Conservation (phyloP, 2,888 invertebrate genomes). For the Harpagoxenus sublaevis region DNA sequence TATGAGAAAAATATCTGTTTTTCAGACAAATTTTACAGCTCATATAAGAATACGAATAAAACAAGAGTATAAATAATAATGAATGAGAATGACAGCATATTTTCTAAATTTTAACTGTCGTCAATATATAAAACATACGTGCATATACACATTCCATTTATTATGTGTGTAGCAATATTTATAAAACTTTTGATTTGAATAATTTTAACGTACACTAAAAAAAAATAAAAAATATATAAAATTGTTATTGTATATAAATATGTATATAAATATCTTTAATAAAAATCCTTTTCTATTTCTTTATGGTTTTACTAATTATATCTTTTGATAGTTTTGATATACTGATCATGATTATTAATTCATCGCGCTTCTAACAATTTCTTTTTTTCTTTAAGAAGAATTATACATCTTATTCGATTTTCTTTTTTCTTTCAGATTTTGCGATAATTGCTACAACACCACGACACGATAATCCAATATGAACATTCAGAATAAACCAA, state of each 20-base stretch:
- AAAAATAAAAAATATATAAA: neutral
- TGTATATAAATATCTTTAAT: neutral
- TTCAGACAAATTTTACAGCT: neutral
- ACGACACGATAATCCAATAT: neutral
- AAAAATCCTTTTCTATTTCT: neutral
- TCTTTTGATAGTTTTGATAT: neutral
- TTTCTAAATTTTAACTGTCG: neutral
- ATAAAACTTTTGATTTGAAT: neutral
- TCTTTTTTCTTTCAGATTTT: neutral
- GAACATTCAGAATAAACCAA: slow-evolving; percentile 29
- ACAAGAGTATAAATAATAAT: no score
- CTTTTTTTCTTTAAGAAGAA: neutral
- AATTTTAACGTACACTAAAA: neutral
- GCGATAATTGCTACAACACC: neutral
- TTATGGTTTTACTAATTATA: neutral
- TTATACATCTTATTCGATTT: neutral
- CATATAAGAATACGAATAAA: neutral
- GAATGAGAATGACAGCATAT: no score
- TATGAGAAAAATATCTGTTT: neutral
- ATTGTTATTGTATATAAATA: neutral
- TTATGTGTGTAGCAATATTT: neutral
- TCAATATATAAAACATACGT: neutral
- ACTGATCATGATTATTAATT: neutral
- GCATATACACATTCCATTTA: neutral
- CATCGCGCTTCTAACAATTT: neutral